phyloP scores from a whole-genome alignment of 2,888 invertebrate species.

The Callinectes sapidus region DNA sequence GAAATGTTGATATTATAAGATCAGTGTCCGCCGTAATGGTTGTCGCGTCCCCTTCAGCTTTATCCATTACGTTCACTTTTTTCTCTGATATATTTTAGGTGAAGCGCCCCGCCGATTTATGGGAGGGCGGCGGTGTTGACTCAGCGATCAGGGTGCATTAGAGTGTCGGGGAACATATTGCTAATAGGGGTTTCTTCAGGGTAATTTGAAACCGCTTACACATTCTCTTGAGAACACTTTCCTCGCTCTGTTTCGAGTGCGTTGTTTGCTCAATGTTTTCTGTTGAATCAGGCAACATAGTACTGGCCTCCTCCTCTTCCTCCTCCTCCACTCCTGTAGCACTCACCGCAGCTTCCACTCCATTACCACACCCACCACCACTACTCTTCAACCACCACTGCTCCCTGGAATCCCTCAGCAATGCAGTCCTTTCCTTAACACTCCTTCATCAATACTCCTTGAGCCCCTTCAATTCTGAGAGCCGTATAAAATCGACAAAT shows the following conservation, averaged over 20 bases:
- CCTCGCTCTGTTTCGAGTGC: conserved; percentile 8
- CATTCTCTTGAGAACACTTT: conserved; percentile 12
- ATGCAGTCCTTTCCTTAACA: too few relatives aligned
- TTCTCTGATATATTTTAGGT: background rate
- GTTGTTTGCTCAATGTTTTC: conserved; percentile 21
- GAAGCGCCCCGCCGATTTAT: background rate
- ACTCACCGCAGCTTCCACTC: background rate
- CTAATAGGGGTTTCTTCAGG: conserved; percentile 12
- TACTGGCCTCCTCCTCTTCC: background rate
- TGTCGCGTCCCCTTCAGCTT: conserved; percentile 11
- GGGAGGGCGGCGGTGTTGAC: conserved; percentile 16
- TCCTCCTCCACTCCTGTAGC: background rate
- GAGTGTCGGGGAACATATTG: conserved; percentile 29
- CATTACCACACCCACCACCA: background rate
- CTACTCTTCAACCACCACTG: too few relatives aligned
- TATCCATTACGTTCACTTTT: conserved; percentile 1
- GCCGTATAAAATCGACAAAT: too few relatives aligned
- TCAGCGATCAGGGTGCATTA: conserved; percentile 34
- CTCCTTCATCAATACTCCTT: too few relatives aligned
- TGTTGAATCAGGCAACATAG: background rate
- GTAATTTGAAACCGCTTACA: conserved; percentile 15
- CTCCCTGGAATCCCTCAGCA: too few relatives aligned
- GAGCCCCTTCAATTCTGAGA: too few relatives aligned
- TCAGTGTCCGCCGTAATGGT: background rate
- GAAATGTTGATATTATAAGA: conserved; percentile 12